Conservation (phyloP, 2,888 invertebrate species). For the Meiosimyza platycephala region DNA sequence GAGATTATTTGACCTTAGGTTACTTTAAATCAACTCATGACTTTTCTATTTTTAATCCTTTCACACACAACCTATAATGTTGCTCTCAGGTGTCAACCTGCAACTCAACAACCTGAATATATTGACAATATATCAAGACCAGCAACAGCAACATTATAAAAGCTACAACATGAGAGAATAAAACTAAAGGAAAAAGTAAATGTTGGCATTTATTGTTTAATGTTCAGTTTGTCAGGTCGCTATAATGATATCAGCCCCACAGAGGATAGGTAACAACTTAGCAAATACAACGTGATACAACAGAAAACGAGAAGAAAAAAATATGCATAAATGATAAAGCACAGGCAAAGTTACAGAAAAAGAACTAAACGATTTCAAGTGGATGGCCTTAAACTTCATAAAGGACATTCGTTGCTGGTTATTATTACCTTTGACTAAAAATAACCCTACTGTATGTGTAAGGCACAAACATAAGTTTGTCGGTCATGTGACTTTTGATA, state of each 20-base stretch:
- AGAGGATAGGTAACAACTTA: background rate
- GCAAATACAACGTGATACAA: background rate
- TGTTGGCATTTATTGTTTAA: background rate
- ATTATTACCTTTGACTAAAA: background rate
- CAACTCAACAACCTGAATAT: background rate
- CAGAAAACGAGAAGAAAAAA: background rate
- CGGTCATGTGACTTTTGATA: no score
- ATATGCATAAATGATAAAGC: background rate
- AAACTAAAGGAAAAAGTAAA: background rate
- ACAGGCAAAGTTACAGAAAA: background rate
- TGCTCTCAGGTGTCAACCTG: slow-evolving; percentile 8
- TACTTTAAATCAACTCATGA: no score
- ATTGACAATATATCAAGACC: slow-evolving; percentile 4
- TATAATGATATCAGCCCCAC: slow-evolving; percentile 7
- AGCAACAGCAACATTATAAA: background rate
- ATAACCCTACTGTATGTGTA: background rate
- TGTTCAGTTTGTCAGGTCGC: background rate
- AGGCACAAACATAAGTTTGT: no score
- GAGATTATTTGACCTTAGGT: no score
- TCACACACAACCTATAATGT: background rate
- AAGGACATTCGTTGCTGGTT: background rate
- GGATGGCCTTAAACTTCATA: slow-evolving; percentile 20
- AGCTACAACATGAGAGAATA: background rate
- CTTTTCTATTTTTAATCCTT: background rate
- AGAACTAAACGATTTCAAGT: background rate